Evolutionary conservation across 1,140 invertebrate genomes (phyloP).

Genomic region (Zophobas atratus): DNA sequence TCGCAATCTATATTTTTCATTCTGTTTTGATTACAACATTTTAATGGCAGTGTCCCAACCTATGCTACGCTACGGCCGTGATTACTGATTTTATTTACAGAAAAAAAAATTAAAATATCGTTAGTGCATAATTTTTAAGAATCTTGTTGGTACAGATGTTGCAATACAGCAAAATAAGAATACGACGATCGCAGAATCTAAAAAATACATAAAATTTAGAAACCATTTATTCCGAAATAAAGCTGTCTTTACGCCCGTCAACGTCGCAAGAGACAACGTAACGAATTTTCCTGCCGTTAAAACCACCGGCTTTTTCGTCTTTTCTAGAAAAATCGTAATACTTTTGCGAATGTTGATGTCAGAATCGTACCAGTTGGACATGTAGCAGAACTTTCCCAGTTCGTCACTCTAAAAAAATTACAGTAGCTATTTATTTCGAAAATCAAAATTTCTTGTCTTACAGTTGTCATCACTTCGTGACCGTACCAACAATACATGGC

Average conservation of each 20-base stretch:
- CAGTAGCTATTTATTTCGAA: not conserved
- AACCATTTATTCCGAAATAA: too few species aligned
- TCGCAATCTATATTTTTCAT: too few species aligned
- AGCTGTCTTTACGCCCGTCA: constrained; percentile 56
- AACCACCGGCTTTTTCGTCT: constrained; percentile 54
- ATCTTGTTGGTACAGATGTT: too few species aligned
- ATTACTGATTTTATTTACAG: too few species aligned
- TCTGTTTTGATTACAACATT: too few species aligned
- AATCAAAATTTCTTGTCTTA: not conserved
- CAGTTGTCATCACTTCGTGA: constrained; percentile 41
- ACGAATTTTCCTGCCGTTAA: constrained; percentile 56
- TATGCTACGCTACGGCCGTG: too few species aligned
- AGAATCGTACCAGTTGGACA: constrained; percentile 53
- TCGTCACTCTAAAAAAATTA: constrained; percentile 53
- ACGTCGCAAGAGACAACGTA: constrained; percentile 54
- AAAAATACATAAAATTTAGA: too few species aligned
- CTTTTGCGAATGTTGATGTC: constrained; percentile 52
- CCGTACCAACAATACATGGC: constrained; percentile 60
- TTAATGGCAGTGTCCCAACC: too few species aligned
- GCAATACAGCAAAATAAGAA: too few species aligned
- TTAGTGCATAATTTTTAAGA: too few species aligned
- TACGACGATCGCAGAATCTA: too few species aligned
- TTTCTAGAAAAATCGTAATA: constrained; percentile 58
- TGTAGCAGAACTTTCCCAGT: constrained; percentile 56
- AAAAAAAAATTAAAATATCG: too few species aligned